A percentile compares a stretch with the other conserved stretches of the same genome.
Evolutionary conservation across 2,888 invertebrate species (phyloP).

Genomic region (Mythimna vitellina): DNA sequence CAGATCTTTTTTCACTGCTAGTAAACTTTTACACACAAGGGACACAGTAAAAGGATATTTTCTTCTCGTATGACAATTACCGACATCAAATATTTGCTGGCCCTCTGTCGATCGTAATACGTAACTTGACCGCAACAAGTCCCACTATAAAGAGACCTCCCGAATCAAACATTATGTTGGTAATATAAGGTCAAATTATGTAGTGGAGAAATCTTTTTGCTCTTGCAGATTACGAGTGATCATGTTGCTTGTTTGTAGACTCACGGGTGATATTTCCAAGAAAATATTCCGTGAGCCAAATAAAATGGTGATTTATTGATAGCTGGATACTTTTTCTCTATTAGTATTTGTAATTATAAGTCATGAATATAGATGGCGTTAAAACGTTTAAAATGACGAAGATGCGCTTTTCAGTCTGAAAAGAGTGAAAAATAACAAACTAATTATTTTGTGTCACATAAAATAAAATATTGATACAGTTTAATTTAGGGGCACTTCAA

Average conservation of each 20-base stretch:
- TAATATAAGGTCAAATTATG: slow-evolving; percentile 58
- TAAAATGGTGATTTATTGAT: slow-evolving; percentile 41
- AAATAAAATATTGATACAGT: background rate
- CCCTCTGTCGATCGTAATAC: slow-evolving; percentile 86
- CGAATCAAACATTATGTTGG: background rate
- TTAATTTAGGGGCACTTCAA: rapidly evolving
- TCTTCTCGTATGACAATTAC: slow-evolving; percentile 87
- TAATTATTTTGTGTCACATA: background rate
- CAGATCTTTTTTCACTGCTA: slow-evolving; percentile 54
- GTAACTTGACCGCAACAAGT: slow-evolving; percentile 78
- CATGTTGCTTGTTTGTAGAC: slow-evolving; percentile 88
- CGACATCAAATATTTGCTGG: slow-evolving; percentile 88
- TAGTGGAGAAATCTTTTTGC: slow-evolving; percentile 80
- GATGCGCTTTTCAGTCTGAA: background rate
- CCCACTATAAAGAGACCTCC: slow-evolving; percentile 62
- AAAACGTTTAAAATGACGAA: background rate
- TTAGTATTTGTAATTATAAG: background rate
- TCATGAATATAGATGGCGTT: slow-evolving; percentile 12
- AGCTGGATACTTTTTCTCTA: background rate
- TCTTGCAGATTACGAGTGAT: slow-evolving; percentile 79
- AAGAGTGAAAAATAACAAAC: background rate
- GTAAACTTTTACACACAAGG: slow-evolving; percentile 62
- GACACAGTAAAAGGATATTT: slow-evolving; percentile 70
- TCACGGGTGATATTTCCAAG: slow-evolving; percentile 79
- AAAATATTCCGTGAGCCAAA: slow-evolving; percentile 73